These are phyloP conservation scores for Tyria jacobaeae DNA, from an alignment of 2,888 invertebrate species.

Conservation along the genomic window DNA sequence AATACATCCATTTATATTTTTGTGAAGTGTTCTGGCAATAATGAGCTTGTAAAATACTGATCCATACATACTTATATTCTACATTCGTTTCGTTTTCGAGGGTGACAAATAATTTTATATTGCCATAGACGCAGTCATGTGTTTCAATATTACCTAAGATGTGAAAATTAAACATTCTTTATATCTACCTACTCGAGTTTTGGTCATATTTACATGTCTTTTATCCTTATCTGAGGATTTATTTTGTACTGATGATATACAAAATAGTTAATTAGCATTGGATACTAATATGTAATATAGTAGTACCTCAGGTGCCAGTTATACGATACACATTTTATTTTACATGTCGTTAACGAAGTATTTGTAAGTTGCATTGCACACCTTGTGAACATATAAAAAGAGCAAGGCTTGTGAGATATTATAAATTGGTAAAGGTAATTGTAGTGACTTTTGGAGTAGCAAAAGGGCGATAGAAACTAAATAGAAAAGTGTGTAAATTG, in stretches of 20 bases:
- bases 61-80: conserved; percentile 34
- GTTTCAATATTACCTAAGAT: neutral
- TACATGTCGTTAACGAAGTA: neutral
- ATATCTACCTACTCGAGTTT: neutral
- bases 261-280: neutral
- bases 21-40: conserved; percentile 32
- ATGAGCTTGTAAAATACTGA: conserved; percentile 53
- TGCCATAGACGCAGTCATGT: neutral
- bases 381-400: neutral
- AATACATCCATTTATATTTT: conserved; percentile 19
- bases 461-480: no score
- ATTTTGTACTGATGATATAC: neutral
- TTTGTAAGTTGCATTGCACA: neutral
- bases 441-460: neutral
- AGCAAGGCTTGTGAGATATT: neutral
- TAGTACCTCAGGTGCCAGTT: neutral
- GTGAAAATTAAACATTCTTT: neutral
- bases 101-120: conserved; percentile 4
- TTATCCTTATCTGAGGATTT: neutral
- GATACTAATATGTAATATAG: neutral
- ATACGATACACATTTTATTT: neutral
- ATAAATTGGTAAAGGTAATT: neutral
- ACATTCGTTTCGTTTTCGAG: conserved; percentile 14
- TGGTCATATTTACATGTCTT: neutral
- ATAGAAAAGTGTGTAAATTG: neutral